These are phyloP conservation scores for Chaetodon trifasciatus DNA, from an alignment of 2,797 vertebrate species.

Conservation along the genomic window DNA sequence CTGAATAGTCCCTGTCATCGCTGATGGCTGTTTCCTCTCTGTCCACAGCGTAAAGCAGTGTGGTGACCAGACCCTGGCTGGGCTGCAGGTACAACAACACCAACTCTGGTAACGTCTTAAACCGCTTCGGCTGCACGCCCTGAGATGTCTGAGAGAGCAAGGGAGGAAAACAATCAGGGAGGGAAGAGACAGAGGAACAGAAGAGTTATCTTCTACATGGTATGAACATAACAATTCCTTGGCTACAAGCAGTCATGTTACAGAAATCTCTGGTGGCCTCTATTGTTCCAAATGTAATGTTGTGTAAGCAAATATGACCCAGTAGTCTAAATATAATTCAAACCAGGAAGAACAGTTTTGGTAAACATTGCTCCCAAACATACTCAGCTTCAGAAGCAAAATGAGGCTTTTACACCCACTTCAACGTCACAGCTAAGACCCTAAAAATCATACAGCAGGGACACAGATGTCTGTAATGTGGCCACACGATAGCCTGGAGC, in stretches of 20 bases:
- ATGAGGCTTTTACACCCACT: constrained; percentile 1
- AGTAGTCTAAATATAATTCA: constrained; percentile 61
- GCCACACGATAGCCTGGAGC: constrained; percentile 33
- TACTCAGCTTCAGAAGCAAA: constrained; percentile 35
- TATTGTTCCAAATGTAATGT: constrained; percentile 68
- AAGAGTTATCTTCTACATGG: constrained; percentile 21
- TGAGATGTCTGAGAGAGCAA: constrained; percentile 89
- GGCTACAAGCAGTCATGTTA: constrained; percentile 33
- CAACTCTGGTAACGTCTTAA: constrained; percentile 93
- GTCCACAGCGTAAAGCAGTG: constrained; percentile 93
- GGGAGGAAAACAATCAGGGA: constrained; percentile 22
- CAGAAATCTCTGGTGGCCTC: constrained; percentile 50
- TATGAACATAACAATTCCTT: constrained; percentile 30
- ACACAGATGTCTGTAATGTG: constrained; percentile 52
- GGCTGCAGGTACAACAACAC: constrained; percentile 94
- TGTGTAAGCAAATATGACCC: constrained; percentile 57
- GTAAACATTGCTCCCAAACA: constrained; percentile 41
- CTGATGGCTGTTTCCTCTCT: constrained; percentile 87
- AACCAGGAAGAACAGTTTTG: constrained; percentile 54
- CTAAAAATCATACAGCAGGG: constrained; percentile 33
- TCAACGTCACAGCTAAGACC: background rate
- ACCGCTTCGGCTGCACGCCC: constrained; percentile 94
- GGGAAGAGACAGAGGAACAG: constrained; percentile 24
- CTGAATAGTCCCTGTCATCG: constrained; percentile 95
- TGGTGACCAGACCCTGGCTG: constrained; percentile 94